Base-by-base conservation (phyloP, 2,888 invertebrate species). In the Apodemia zela region DNA sequence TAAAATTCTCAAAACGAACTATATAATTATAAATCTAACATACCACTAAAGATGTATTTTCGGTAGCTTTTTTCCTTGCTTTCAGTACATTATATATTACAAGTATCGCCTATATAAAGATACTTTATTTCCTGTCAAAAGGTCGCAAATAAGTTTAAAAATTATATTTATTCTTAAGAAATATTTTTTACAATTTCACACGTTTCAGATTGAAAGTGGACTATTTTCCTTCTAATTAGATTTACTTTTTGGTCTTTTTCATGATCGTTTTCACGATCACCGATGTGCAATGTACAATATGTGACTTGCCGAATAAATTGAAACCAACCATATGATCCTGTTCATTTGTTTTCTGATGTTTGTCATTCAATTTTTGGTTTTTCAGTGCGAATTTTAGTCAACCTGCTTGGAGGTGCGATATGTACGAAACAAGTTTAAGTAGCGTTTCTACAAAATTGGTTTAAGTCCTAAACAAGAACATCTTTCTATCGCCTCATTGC, bases 281-380 rank as follows among this genome's bases (percentile, higher is more conserved):
- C 76, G 80, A 79, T 80, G 81, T 84, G 74, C 79, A 78, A 78
- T 81, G 82, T 78, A 77, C 79, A 78, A 81, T 84, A 78, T 81
- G 78, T 81, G 84, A 83, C 88, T 87, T 87, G 89, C 86, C 89
- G 85, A 86, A 82, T 79, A 83, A 82, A 57, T 84, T 84, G 82
- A 85, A 84, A 84, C 79, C 75, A 78, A 88, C 81, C 90, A 91
- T 90, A 89, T 91, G 90, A 87, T 91, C 87, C 77, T 66, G 68
- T 89, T 89, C 89, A 85, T 80, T 90, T 90, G 88, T 90, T 89
- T 80, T 81, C 72, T 85, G 84, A 83, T 82, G 68, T 75, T 51
- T 73, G 77, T 76, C 78, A 78, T 85, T 84, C 76, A 71, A 79
- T 75, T 78, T 86, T 85, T 80, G 71, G 76, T 85, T 84, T 85